Conservation (phyloP, 2,888 invertebrate genomes). For the Mesochorus sp. region DNA sequence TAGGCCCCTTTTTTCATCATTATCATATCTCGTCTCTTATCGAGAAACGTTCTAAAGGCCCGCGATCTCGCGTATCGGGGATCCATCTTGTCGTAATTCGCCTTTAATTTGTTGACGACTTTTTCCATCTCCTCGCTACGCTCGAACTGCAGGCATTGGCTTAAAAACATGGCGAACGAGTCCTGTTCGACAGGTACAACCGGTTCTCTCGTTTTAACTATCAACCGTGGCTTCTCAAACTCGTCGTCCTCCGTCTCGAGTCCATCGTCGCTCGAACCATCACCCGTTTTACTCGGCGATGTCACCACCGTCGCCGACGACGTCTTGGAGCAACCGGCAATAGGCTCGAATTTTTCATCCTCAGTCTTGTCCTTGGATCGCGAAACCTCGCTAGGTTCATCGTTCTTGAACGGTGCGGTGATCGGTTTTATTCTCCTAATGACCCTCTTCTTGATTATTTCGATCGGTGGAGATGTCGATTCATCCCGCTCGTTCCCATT, state of each 20-base stretch:
- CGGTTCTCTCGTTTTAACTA: slow-evolving; percentile 67
- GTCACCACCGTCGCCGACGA: too few species aligned
- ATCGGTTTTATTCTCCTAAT: slow-evolving; percentile 16
- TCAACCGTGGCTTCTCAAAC: slow-evolving; percentile 67
- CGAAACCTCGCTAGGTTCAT: not conserved
- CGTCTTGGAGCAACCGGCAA: not conserved
- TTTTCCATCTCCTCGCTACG: slow-evolving; percentile 67
- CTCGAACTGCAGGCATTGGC: slow-evolving; percentile 71
- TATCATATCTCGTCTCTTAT: slow-evolving; percentile 67
- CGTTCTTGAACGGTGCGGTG: not conserved
- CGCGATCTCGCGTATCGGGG: slow-evolving; percentile 64
- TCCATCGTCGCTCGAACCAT: too few species aligned
- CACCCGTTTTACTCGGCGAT: too few species aligned
- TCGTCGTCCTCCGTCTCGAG: too few species aligned
- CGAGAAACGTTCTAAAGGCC: slow-evolving; percentile 68
- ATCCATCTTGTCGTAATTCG: slow-evolving; percentile 70
- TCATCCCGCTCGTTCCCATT: not conserved
- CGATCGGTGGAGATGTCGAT: not conserved
- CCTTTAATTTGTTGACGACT: slow-evolving; percentile 72
- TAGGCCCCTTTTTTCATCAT: slow-evolving; percentile 41
- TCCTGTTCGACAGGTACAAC: slow-evolving; percentile 66
- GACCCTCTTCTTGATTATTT: not conserved
- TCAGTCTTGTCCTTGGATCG: not conserved
- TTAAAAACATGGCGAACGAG: slow-evolving; percentile 72
- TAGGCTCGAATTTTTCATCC: not conserved